phyloP scores from a whole-genome alignment of 2,888 invertebrate genomes.

The Heliconius sara region DNA sequence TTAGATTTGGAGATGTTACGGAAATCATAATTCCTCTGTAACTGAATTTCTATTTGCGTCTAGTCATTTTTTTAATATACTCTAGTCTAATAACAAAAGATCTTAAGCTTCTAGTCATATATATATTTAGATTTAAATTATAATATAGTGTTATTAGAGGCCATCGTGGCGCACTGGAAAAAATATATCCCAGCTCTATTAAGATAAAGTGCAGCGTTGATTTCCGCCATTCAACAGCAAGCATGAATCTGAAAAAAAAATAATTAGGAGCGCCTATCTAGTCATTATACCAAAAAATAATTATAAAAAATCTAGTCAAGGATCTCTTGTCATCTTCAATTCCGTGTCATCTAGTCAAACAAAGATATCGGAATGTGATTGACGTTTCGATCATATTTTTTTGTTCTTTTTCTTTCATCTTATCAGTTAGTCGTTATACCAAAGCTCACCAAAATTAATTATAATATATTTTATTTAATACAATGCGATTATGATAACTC shows the following conservation, averaged over 20 bases:
- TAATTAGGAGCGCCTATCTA: not conserved
- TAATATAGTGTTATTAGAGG: not conserved
- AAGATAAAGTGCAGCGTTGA: no score
- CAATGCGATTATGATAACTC: no score
- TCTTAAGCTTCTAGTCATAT: constrained; percentile 18
- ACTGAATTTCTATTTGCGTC: no score
- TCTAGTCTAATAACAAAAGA: constrained; percentile 11
- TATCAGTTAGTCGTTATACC: not conserved
- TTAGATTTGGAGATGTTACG: not conserved
- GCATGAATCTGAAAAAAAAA: not conserved
- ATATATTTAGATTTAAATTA: not conserved
- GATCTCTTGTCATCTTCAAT: not conserved
- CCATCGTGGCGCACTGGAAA: no score
- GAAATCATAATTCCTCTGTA: not conserved
- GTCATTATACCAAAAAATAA: not conserved
- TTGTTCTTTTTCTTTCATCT: no score
- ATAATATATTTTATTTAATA: not conserved
- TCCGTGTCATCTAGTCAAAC: not conserved
- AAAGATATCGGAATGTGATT: not conserved
- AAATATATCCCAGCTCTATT: no score
- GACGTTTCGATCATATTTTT: no score
- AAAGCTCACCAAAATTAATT: not conserved
- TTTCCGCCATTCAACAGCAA: no score
- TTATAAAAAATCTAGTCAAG: not conserved
- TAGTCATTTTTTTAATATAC: not conserved